Base-by-base conservation (phyloP, 1,140 invertebrate genomes). In the Drosophila sproati region DNA sequence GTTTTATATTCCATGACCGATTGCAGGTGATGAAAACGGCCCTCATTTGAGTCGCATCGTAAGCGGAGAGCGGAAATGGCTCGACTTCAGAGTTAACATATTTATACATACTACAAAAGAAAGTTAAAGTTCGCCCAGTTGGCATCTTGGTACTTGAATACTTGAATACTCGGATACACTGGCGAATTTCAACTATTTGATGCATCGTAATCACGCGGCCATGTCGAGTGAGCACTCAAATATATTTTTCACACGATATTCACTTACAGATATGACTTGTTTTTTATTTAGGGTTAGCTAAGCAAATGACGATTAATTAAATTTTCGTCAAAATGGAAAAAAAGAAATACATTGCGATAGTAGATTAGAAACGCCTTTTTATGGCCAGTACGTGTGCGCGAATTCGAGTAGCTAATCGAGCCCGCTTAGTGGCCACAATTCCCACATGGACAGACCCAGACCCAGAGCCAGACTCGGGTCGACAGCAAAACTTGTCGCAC, bases 401-500 rank as follows among this genome's bases (percentile, higher is more conserved):
- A 88, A 88, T 88, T 89, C 85, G 85, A 79, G 82, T 88, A 87
- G 82, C 82, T 87, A 88, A 87, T 87, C 80, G 83, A 52, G 76
- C 66, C 68, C 60, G 64, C 54, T 64, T 43, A 4, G 10, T 41
- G 10, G 60, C 56, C 81, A 71, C 67, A 62, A 67, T 86, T 80
- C 75, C 77, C 77, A 69, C 55, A 66, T 71, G 43, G 45, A 12
- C 59, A 64, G 54, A 59, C 47, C 59, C 52, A 39, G 54, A 59
- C 45, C 63, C 63, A 20, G 20, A 20, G 20, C 20, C 20, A 20
- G 20, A 20, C 20, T 20, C 20, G 20, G 28, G 37, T 3, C 39
- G 20, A 31, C 51, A 51, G 37, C 41, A 54, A 69, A 69, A 69
- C 70, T 73, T 63, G 80, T 89, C 69, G 69, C 83, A 88, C 83